phyloP scores from a whole-genome alignment of 2,113 vertebrate species.

The Cheilinus undulatus region DNA sequence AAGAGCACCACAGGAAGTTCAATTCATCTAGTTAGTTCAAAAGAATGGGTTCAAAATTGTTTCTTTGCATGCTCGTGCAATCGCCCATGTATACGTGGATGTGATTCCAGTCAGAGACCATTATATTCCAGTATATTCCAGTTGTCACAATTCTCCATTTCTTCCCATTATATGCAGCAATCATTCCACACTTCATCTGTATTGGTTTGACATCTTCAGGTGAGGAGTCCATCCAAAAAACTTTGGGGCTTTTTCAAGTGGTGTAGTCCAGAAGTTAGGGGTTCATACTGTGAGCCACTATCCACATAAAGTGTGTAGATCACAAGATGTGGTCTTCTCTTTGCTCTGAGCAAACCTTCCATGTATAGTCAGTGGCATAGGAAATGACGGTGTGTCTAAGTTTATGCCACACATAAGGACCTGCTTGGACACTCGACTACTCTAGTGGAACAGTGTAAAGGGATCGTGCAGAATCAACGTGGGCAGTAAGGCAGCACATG shows the following conservation, averaged over 20 bases:
- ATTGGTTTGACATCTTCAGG: slow-evolving; percentile 26
- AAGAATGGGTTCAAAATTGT: slow-evolving; percentile 11
- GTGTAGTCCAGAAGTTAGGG: slow-evolving; percentile 20
- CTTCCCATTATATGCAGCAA: neutral
- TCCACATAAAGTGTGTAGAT: slow-evolving; percentile 9
- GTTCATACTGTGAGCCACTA: slow-evolving; percentile 6
- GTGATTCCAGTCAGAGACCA: slow-evolving; percentile 53
- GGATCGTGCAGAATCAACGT: slow-evolving; percentile 72
- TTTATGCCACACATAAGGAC: slow-evolving; percentile 3
- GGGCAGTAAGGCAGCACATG: slow-evolving; percentile 73
- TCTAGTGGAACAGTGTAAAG: slow-evolving; percentile 62
- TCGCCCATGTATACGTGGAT: slow-evolving; percentile 30
- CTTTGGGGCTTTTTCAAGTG: slow-evolving; percentile 15
- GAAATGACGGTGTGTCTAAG: slow-evolving; percentile 15
- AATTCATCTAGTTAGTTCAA: slow-evolving; percentile 3
- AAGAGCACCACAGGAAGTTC: slow-evolving; percentile 31
- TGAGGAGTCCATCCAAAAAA: slow-evolving; percentile 20
- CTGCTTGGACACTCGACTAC: slow-evolving; percentile 45
- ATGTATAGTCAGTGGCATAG: slow-evolving; percentile 29
- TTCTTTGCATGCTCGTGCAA: slow-evolving; percentile 31
- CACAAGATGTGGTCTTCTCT: neutral
- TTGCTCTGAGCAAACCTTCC: slow-evolving; percentile 17
- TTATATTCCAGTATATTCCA: slow-evolving; percentile 44
- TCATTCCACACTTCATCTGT: neutral
- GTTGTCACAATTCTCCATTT: slow-evolving; percentile 20